phyloP scores from a whole-genome alignment of 2,888 invertebrate species.

The Masnerella sp. region DNA sequence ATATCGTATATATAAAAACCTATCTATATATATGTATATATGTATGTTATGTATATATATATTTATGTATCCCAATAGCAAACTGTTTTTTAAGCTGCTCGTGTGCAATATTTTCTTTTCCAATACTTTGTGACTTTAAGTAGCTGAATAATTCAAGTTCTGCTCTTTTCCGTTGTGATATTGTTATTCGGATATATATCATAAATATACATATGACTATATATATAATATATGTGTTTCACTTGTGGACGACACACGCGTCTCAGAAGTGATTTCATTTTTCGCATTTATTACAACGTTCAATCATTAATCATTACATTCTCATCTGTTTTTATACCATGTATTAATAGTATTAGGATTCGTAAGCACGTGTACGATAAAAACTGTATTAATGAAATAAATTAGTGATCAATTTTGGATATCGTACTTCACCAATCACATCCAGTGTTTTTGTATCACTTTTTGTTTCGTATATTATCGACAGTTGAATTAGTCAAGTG shows the following conservation, averaged over 20 bases:
- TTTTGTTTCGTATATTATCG: background rate
- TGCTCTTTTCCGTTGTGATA: slow-evolving; percentile 3
- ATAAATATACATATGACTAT: slow-evolving; percentile 38
- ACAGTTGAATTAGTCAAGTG: background rate
- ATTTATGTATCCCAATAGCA: slow-evolving; percentile 44
- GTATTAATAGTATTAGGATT: slow-evolving; percentile 41
- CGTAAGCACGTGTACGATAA: slow-evolving; percentile 46
- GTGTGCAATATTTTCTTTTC: background rate
- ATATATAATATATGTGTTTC: slow-evolving; percentile 54
- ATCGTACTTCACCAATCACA: slow-evolving; percentile 11
- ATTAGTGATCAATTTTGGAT: slow-evolving; percentile 53
- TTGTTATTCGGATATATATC: slow-evolving; percentile 46
- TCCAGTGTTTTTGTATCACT: background rate
- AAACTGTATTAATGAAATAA: slow-evolving; percentile 54
- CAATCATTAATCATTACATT: slow-evolving; percentile 45
- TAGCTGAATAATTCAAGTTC: background rate
- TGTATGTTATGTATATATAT: slow-evolving; percentile 33
- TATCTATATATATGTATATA: slow-evolving; percentile 30
- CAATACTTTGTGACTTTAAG: slow-evolving; percentile 2
- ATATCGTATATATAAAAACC: slow-evolving; percentile 42
- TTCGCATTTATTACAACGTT: slow-evolving; percentile 27
- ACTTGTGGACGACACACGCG: slow-evolving; percentile 27
- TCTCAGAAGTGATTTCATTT: slow-evolving; percentile 44
- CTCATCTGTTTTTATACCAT: slow-evolving; percentile 53
- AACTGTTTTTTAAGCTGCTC: background rate